Percentiles rank a stretch among this genome's conserved stretches.
Evolutionary conservation across 2,888 invertebrate species (phyloP).

Genomic region (Eupithecia vulgata): DNA sequence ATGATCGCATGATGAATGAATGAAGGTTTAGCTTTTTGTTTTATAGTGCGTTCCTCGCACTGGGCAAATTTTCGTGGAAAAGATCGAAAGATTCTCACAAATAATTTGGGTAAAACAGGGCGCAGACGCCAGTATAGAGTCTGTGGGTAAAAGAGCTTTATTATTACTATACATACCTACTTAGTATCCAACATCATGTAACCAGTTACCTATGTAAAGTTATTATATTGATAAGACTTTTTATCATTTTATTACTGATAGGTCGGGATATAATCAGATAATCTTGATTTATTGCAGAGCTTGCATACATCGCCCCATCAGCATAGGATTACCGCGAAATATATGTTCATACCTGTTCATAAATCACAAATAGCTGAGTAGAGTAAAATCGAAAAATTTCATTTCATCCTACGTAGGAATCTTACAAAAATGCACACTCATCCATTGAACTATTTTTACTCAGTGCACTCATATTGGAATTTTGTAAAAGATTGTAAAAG

Average conservation of each 20-base stretch:
- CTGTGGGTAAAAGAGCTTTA: too few relatives aligned
- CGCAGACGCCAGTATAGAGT: too few relatives aligned
- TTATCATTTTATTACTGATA: constrained; percentile 58
- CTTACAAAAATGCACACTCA: neutral
- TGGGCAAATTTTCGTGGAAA: too few relatives aligned
- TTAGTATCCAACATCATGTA: constrained; percentile 13
- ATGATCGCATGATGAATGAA: too few relatives aligned
- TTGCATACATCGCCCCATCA: constrained; percentile 53
- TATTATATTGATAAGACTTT: constrained; percentile 39
- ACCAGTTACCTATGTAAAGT: constrained; percentile 8
- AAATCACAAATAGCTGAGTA: constrained; percentile 43
- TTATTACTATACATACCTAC: neutral
- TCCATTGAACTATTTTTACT: too few relatives aligned
- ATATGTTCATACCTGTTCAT: constrained; percentile 39
- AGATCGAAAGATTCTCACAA: too few relatives aligned
- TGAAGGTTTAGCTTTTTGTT: too few relatives aligned
- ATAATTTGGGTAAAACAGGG: neutral
- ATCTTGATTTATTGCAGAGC: constrained; percentile 62
- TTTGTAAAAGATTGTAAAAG: neutral
- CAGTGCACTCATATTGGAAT: neutral
- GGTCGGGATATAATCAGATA: constrained; percentile 51
- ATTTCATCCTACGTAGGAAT: neutral
- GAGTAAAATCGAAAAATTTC: neutral
- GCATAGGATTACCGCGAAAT: constrained; percentile 50
- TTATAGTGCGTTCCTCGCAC: too few relatives aligned